Base-by-base conservation (phyloP, 2,113 vertebrate species). In the Sylvia atricapilla region DNA sequence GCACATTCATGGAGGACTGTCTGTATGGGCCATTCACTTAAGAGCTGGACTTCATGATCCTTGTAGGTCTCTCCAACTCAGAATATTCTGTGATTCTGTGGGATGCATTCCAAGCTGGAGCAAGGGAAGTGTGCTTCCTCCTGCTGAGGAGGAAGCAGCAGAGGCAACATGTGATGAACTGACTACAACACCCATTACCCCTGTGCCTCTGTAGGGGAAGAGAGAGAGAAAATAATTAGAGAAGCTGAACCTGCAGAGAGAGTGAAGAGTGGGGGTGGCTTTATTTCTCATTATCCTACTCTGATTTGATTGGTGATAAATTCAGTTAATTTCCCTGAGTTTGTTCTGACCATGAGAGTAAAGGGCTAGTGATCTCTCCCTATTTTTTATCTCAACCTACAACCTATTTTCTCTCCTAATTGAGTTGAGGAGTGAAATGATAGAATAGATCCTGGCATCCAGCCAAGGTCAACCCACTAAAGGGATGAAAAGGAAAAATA, bases 281-380 rank as follows among this genome's bases (percentile, higher is more conserved):
- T 78, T 74, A 27, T 75, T 83, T 68, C 22, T 52, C 12, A 15
- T 49, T 64, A 60, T 55, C 9, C 8, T 70, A 10, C 15, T 59
- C 56, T 49, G 30, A 31, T 58, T 74, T 87, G 7, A 47, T 41
- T 74, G 60, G 10, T 62, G 63, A 52, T 30, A 87, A 56, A 73
- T 60, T 35, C 46, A 43, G 30, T 7, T 64, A 47, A 70, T 72
- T 60, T 56, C 44, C 8, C 6, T 33, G 15, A 60, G 13, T 74
- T 66, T 75, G 8, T 69, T 53, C 41, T 69, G 37, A 2, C 33
- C 6, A 3, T 63, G 47, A 63, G 2, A 11, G 22, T 68, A 62
- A 62, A 0, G 0, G 1, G 15, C 2, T 6, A 50, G 11, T 49
- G 24, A 44, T n/a, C 3, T 33, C 5, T 66, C 15, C 23, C 17